phyloP scores from a whole-genome alignment of 2,888 invertebrate species.

The Lobophora halterata region DNA sequence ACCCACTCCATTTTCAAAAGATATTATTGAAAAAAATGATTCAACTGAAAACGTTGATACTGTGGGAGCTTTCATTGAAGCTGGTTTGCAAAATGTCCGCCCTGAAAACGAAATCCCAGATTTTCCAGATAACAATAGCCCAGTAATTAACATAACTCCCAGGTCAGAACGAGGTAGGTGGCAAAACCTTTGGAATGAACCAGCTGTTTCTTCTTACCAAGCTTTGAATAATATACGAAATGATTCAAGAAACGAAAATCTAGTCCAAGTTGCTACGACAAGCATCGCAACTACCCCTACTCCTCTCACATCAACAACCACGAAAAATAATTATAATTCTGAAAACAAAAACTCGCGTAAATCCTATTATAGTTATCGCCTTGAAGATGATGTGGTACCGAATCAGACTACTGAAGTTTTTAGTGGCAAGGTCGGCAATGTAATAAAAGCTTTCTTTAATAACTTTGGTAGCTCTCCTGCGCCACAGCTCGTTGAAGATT shows the following conservation, averaged over 20 bases:
- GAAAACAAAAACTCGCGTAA: conserved; percentile 46
- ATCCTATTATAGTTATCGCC: conserved; percentile 63
- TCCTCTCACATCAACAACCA: conserved; percentile 34
- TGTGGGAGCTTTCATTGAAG: conserved; percentile 46
- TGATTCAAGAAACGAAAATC: conserved; percentile 38
- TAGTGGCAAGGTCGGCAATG: conserved; percentile 61
- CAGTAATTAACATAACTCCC: conserved; percentile 31
- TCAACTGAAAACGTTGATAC: conserved; percentile 53
- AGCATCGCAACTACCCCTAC: conserved; percentile 40
- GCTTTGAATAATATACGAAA: conserved; percentile 70
- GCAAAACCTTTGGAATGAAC: conserved; percentile 53
- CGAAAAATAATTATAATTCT: conserved; percentile 34
- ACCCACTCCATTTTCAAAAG: conserved; percentile 49
- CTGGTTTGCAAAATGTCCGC: conserved; percentile 41
- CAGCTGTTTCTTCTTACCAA: conserved; percentile 76
- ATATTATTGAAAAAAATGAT: conserved; percentile 36
- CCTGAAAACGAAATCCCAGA: conserved; percentile 25
- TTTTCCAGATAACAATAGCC: conserved; percentile 25
- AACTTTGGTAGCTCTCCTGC: conserved; percentile 47
- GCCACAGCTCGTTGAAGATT: conserved; percentile 33
- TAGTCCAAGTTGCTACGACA: conserved; percentile 40
- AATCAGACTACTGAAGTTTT: conserved; percentile 71
- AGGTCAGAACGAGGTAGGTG: conserved; percentile 33
- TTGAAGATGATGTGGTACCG: conserved; percentile 59
- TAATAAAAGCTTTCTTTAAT: conserved; percentile 65